phyloP scores from a whole-genome alignment of 2,797 vertebrate genomes.

The Miichthys miiuy region DNA sequence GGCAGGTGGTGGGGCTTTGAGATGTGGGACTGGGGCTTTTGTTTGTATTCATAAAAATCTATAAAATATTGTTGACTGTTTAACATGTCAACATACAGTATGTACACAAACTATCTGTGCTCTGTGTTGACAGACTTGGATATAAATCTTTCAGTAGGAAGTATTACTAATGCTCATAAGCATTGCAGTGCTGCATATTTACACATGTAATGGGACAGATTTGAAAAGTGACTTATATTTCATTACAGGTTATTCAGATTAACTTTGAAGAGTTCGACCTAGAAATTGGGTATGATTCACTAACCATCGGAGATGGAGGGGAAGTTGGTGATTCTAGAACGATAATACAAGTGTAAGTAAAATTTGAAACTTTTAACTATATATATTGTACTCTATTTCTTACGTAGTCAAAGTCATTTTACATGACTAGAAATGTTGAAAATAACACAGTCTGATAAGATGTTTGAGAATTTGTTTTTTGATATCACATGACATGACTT shows the following conservation, averaged over 20 bases:
- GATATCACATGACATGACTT: background rate
- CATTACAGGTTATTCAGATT: conserved; percentile 95
- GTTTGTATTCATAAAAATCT: conserved; percentile 13
- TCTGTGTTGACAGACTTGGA: background rate
- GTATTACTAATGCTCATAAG: background rate
- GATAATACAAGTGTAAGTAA: conserved; percentile 98
- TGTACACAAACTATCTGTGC: background rate
- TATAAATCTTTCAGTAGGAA: background rate
- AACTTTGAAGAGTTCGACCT: conserved; percentile 99
- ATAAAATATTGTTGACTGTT: conserved; percentile 1
- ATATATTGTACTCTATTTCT: background rate
- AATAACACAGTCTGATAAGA: background rate
- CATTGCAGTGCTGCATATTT: background rate
- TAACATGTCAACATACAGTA: background rate
- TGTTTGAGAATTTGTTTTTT: conserved; percentile 15
- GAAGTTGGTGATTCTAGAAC: conserved; percentile 97
- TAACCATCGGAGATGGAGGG: conserved; percentile 96
- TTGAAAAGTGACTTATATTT: conserved; percentile 14
- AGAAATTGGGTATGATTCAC: conserved; percentile 96
- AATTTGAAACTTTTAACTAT: background rate
- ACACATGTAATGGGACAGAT: background rate
- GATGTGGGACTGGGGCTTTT: background rate
- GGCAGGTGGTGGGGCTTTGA: background rate
- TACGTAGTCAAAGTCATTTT: background rate
- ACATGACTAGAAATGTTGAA: background rate